Conservation (phyloP, 2,113 vertebrate genomes). For the Phycodurus eques region DNA sequence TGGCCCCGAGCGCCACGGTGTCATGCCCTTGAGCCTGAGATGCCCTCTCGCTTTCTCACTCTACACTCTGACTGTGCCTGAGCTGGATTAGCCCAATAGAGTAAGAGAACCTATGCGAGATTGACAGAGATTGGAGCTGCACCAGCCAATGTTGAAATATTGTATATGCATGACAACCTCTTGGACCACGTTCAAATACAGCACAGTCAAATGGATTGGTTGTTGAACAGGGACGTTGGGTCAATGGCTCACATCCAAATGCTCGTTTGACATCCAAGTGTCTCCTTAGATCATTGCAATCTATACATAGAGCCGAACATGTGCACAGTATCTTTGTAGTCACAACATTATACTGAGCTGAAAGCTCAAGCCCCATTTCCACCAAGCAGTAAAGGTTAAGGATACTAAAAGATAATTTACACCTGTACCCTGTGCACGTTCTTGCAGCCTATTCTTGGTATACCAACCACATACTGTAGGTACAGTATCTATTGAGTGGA, state of each 20-base stretch:
- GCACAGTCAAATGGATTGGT: constrained; percentile 28
- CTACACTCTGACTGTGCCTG: constrained; percentile 35
- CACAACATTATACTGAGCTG: background rate
- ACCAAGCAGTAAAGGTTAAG: background rate
- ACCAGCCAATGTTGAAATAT: constrained; percentile 43
- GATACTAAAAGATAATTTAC: background rate
- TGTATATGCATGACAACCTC: constrained; percentile 43
- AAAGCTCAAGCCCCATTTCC: background rate
- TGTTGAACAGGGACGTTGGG: constrained; percentile 33
- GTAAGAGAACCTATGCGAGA: constrained; percentile 47
- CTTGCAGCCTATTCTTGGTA: background rate
- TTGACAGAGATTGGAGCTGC: constrained; percentile 44
- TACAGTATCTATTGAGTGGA: background rate
- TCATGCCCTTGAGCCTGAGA: constrained; percentile 71
- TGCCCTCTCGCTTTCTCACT: constrained; percentile 58
- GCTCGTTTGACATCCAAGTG: background rate
- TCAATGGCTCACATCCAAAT: constrained; percentile 20
- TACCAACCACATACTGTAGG: background rate
- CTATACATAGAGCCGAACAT: background rate
- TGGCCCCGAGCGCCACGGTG: constrained; percentile 70
- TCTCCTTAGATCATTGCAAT: background rate
- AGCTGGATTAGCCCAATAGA: constrained; percentile 60
- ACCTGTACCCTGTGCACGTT: background rate
- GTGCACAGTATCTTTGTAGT: background rate
- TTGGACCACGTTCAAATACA: constrained; percentile 53